These are phyloP conservation scores for Leiothrix lutea DNA, from an alignment of 2,113 vertebrate species.

Conservation along the genomic window DNA sequence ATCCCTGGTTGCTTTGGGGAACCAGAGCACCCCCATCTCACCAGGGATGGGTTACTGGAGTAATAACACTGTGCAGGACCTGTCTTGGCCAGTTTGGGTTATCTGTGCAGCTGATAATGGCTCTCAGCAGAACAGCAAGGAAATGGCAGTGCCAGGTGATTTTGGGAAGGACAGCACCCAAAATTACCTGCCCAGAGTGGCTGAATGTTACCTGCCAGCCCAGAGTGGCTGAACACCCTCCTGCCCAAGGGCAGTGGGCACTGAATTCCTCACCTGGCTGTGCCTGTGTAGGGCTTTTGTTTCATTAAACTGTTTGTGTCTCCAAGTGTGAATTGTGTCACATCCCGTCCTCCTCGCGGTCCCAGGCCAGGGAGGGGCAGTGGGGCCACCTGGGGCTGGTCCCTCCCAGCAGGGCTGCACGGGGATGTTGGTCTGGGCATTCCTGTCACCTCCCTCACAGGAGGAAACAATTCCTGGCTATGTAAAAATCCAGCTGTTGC, in stretches of 20 bases:
- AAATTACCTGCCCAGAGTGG: too few relatives aligned
- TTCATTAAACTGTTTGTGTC: background rate
- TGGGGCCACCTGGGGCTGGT: background rate
- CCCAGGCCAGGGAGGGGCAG: background rate
- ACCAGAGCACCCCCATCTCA: background rate
- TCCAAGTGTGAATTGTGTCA: background rate
- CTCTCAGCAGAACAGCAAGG: fast-evolving
- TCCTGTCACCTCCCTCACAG: fast-evolving
- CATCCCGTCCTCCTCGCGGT: too few relatives aligned
- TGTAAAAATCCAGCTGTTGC: fast-evolving
- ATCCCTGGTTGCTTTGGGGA: background rate
- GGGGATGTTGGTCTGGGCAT: fast-evolving
- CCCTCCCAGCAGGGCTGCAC: background rate
- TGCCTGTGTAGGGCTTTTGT: background rate
- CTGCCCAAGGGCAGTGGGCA: background rate
- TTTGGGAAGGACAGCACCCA: background rate
- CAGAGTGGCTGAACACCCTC: background rate
- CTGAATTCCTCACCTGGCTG: background rate
- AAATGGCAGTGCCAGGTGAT: fast-evolving
- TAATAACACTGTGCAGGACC: background rate
- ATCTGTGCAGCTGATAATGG: background rate
- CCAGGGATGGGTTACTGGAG: fast-evolving
- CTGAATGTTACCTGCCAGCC: background rate
- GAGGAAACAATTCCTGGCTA: too few relatives aligned
- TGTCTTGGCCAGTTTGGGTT: too few relatives aligned